Percentiles rank a stretch among this genome's conserved stretches.
Evolutionary conservation across 2,888 invertebrate genomes (phyloP).

Genomic region (Diarsia dahlii): DNA sequence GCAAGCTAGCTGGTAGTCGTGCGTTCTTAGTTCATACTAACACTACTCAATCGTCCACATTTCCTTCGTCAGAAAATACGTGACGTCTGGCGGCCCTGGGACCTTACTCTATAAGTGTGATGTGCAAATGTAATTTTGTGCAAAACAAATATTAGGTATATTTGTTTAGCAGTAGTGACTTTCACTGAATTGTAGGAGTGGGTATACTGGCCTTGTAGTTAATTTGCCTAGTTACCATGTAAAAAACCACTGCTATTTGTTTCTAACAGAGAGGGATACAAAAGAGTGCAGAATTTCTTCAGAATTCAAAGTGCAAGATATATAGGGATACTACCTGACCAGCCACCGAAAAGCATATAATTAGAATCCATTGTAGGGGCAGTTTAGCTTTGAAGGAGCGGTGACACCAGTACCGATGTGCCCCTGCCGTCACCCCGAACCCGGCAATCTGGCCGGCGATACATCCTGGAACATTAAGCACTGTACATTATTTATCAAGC

Average conservation of each 20-base stretch:
- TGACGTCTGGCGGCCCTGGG: too few relatives aligned
- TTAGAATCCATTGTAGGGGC: slow-evolving; percentile 91
- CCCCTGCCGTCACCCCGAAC: slow-evolving; percentile 93
- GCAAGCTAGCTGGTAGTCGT: too few relatives aligned
- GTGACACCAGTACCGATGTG: slow-evolving; percentile 93
- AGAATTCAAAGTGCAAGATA: neutral
- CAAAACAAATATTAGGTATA: neutral
- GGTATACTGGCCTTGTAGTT: neutral
- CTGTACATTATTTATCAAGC: too few relatives aligned
- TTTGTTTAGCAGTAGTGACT: neutral
- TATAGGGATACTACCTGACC: slow-evolving; percentile 90
- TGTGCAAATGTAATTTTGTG: slow-evolving; percentile 7
- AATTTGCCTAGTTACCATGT: neutral
- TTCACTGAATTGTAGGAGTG: neutral
- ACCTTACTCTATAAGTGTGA: too few relatives aligned
- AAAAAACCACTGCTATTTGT: neutral
- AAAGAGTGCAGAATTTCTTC: neutral
- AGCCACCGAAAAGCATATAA: slow-evolving; percentile 91
- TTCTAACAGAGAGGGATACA: neutral
- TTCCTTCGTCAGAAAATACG: too few relatives aligned
- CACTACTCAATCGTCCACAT: too few relatives aligned
- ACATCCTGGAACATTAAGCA: slow-evolving; percentile 80
- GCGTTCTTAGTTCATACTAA: too few relatives aligned
- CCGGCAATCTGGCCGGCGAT: slow-evolving; percentile 91
- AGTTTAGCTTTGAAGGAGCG: slow-evolving; percentile 92